Evolutionary conservation across 2,888 invertebrate species (phyloP), one percentile per base, ranked within the genome.

Genomic region (Atherix ibis): DNA sequence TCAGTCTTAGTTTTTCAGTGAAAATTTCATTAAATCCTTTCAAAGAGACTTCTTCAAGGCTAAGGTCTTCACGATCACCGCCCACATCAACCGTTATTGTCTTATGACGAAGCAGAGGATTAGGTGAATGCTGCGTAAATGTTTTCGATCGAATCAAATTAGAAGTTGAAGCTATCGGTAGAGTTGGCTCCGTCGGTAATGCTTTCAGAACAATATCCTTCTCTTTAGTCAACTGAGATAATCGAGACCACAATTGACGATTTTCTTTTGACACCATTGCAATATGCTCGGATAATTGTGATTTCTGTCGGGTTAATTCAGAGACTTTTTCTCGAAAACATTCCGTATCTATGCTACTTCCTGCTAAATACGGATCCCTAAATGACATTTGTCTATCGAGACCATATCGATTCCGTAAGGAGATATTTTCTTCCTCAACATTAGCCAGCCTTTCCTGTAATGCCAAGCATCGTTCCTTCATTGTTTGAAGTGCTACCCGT

Each of bases 251-350:
- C 27, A 85, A 58, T 43, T 77, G 76, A 48, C 76, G 74, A 53
- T 85, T 85, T 56, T 85, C 85, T 46, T 71, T 70, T 3, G 82
- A 76, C 8, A 85, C 81, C 79, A 85, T 81, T 46, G 70, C 72
- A 18, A 83, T 70, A 50, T 81, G 81, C 51, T 80, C 78, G 46
- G 74, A 69, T 1, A 85, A 60, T 49, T 82, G 81, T 1, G 73
- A 70, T 49, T 82, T 84, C 51, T 83, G 80, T 46, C 30, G 30
- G 4, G 35, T 31, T 26, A 35, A 16, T 41, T 79, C 75, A 14
- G 73, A 70, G 15, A 83, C 66, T 54, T 74, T 73, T 42, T 70
- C 67, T 39, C 72, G 63, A n/a, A 76, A 52, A 19, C 51, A 47
- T 37, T 63, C 52, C 33, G 66, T 60, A 48, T 73, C 73, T 32